Conservation (phyloP, 2,113 vertebrate genomes). For the Centropus bengalensis region DNA sequence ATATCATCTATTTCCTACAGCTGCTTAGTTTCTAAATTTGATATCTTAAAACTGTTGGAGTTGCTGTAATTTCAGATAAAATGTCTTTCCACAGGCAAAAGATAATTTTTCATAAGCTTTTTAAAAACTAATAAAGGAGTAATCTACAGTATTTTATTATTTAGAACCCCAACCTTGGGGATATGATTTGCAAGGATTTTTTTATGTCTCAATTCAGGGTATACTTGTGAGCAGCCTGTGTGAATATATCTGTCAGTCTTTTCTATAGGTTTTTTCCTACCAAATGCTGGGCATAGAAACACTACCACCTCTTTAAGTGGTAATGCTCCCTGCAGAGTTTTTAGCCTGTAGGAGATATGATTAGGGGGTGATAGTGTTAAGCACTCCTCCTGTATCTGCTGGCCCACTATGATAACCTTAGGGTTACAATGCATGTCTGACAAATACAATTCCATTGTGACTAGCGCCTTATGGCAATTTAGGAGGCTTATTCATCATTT, state of each 20-base stretch:
- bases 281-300: slow-evolving; percentile 42
- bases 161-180: slow-evolving; percentile 72
- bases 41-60: slow-evolving; percentile 67
- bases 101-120: slow-evolving; percentile 81
- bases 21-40: slow-evolving; percentile 69
- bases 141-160: slow-evolving; percentile 81
- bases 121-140: slow-evolving; percentile 78
- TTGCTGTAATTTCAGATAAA: slow-evolving; percentile 81
- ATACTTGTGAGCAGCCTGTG: background rate
- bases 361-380: slow-evolving; percentile 86
- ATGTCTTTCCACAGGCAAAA: slow-evolving; percentile 77
- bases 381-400: slow-evolving; percentile 80
- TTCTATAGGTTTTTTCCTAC: slow-evolving; percentile 28
- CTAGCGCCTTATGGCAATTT: slow-evolving; percentile 77
- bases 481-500: slow-evolving; percentile 85
- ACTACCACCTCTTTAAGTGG: slow-evolving; percentile 64
- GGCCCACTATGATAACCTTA: slow-evolving; percentile 84
- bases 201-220: slow-evolving; percentile 65
- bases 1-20: slow-evolving; percentile 40
- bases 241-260: slow-evolving; percentile 52
- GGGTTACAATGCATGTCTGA: slow-evolving; percentile 85
- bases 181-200: slow-evolving; percentile 73
- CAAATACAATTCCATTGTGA: slow-evolving; percentile 82
- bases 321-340: slow-evolving; percentile 74
- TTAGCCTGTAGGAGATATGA: slow-evolving; percentile 80